phyloP scores from a whole-genome alignment of 2,888 invertebrate species.

The Patella caerulea region DNA sequence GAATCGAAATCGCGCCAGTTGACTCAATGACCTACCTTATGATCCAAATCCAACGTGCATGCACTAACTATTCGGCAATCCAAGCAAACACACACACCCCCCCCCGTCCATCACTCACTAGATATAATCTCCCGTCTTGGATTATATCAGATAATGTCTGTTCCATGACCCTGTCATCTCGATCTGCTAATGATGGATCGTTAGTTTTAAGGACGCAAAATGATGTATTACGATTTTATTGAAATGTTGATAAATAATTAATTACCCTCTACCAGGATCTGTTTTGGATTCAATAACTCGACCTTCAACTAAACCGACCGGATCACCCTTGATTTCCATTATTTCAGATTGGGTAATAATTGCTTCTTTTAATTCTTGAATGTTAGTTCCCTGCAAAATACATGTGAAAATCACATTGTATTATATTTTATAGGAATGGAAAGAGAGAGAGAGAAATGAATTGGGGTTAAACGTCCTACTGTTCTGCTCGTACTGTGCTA shows the following conservation, averaged over 20 bases:
- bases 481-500: too few relatives aligned
- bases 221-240: neutral
- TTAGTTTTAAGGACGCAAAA: too few relatives aligned
- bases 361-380: slow-evolving; percentile 86
- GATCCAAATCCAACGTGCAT: too few relatives aligned
- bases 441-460: too few relatives aligned
- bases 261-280: slow-evolving; percentile 79
- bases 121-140: neutral
- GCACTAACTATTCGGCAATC: too few relatives aligned
- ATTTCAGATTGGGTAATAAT: slow-evolving; percentile 81
- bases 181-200: neutral
- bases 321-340: slow-evolving; percentile 88
- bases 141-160: neutral
- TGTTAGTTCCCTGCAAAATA: slow-evolving; percentile 77
- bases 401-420: too few relatives aligned
- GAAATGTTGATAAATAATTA: neutral
- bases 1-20: too few relatives aligned
- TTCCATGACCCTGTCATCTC: neutral
- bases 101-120: neutral
- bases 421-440: too few relatives aligned
- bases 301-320: slow-evolving; percentile 88
- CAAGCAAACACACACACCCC: too few relatives aligned
- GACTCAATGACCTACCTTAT: too few relatives aligned
- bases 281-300: slow-evolving; percentile 89
- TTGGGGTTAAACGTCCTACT: too few relatives aligned